phyloP scores from a whole-genome alignment of 1,140 invertebrate species.

The Dinothrombium tinctorium region DNA sequence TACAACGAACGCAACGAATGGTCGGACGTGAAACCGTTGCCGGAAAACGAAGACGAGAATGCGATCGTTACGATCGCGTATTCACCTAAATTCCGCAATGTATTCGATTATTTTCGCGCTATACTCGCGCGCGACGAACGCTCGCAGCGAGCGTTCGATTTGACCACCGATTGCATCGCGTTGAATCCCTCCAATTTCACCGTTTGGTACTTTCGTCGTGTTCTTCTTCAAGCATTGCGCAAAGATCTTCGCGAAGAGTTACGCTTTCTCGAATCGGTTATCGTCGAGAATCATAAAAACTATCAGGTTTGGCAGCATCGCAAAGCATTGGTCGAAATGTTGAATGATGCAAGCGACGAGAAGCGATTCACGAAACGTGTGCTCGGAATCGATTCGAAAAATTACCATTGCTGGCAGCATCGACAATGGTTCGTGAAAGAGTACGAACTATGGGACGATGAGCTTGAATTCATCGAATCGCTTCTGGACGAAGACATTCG shows the following conservation, averaged over 20 bases:
- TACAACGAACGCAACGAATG: constrained; percentile 63
- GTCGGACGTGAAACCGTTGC: constrained; percentile 53
- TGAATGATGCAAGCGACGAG: constrained; percentile 51
- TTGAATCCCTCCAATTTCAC: constrained; percentile 98
- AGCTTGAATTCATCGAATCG: constrained; percentile 55
- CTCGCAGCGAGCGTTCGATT: constrained; percentile 54
- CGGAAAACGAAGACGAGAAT: background rate
- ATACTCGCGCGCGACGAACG: constrained; percentile 60
- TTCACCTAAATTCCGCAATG: constrained; percentile 69
- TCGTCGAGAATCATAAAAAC: constrained; percentile 79
- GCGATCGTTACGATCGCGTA: constrained; percentile 40
- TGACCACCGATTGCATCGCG: constrained; percentile 65
- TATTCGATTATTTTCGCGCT: constrained; percentile 85
- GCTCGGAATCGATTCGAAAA: constrained; percentile 70
- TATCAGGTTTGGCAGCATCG: constrained; percentile 89
- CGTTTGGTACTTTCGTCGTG: constrained; percentile 78
- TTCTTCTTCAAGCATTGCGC: constrained; percentile 50
- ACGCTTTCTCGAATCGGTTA: constrained; percentile 53
- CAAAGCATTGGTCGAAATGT: constrained; percentile 60
- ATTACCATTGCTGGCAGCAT: constrained; percentile 99
- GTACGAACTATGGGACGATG: constrained; percentile 39
- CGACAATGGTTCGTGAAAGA: constrained; percentile 45
- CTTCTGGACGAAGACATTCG: constrained; percentile 54
- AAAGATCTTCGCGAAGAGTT: constrained; percentile 61
- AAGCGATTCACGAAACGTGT: constrained; percentile 54